Evolutionary conservation across 2,888 invertebrate genomes (phyloP).

Genomic region (Microplitis deprimator): DNA sequence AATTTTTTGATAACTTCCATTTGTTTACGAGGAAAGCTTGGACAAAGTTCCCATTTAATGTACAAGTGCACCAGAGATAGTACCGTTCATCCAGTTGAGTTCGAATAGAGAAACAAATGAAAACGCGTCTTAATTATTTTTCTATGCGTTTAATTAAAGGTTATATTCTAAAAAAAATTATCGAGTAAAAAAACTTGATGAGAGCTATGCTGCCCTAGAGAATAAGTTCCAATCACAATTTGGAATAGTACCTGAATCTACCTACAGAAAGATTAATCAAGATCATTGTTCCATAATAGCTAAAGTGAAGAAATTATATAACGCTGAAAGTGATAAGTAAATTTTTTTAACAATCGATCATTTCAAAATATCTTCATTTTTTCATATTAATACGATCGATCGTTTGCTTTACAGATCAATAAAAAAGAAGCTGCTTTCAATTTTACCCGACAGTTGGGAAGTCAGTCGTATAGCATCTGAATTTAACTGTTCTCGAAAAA

Average conservation of each 20-base stretch:
- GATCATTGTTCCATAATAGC: background rate
- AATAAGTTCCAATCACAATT: slow-evolving; percentile 15
- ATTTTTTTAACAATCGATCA: slow-evolving; percentile 1
- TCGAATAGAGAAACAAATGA: too few relatives aligned
- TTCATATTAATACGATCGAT: background rate
- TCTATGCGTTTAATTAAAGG: background rate
- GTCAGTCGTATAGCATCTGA: background rate
- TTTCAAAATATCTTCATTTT: too few relatives aligned
- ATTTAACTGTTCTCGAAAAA: slow-evolving; percentile 10
- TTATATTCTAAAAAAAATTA: background rate
- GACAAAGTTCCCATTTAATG: too few relatives aligned
- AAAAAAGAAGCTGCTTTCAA: background rate
- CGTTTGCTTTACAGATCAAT: background rate
- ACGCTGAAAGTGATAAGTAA: slow-evolving; percentile 4
- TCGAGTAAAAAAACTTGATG: slow-evolving; percentile 1
- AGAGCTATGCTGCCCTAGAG: background rate
- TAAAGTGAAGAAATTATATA: slow-evolving; percentile 15
- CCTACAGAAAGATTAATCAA: slow-evolving; percentile 8
- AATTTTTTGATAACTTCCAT: too few relatives aligned
- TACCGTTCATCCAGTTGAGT: too few relatives aligned
- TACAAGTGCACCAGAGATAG: too few relatives aligned
- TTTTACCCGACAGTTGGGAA: slow-evolving; percentile 9
- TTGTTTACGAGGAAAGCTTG: too few relatives aligned
- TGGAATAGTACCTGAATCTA: slow-evolving; percentile 16
- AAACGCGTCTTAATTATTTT: too few relatives aligned